phyloP scores from a whole-genome alignment of 2,888 invertebrate species.

The Thyatira batis region DNA sequence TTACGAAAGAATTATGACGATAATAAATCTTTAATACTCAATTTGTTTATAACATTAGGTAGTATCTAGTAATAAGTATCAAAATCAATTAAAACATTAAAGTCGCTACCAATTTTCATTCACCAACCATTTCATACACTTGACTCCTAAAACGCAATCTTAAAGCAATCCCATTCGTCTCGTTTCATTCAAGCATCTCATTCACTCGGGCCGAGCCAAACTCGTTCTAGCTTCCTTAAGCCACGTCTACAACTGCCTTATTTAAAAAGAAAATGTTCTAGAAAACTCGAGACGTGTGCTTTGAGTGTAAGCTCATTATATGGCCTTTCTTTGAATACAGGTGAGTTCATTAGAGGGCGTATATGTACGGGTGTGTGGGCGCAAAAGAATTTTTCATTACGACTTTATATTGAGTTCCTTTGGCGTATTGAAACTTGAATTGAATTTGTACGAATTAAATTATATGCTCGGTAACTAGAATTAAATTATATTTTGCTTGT shows the following conservation, averaged over 20 bases:
- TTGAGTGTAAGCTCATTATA: conserved; percentile 33
- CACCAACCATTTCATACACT: background rate
- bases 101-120: background rate
- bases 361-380: conserved; percentile 24
- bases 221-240: background rate
- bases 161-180: conserved; percentile 7
- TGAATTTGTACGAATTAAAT: conserved; percentile 25
- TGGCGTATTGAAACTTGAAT: conserved; percentile 37
- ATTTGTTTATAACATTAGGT: too few relatives aligned
- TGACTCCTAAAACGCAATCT: background rate
- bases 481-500: background rate
- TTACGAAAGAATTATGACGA: too few relatives aligned
- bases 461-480: background rate
- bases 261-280: conserved; percentile 47
- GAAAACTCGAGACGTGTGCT: conserved; percentile 29
- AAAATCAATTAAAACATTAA: background rate
- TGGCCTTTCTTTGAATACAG: conserved; percentile 46
- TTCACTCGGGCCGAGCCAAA: background rate
- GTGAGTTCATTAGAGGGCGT: conserved; percentile 37
- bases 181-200: conserved; percentile 1
- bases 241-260: conserved; percentile 18
- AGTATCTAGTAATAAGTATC: too few relatives aligned
- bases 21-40: too few relatives aligned
- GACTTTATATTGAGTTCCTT: conserved; percentile 50
- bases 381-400: conserved; percentile 77